Conservation (phyloP, 2,113 vertebrate species). For the Ochotona curzoniae region DNA sequence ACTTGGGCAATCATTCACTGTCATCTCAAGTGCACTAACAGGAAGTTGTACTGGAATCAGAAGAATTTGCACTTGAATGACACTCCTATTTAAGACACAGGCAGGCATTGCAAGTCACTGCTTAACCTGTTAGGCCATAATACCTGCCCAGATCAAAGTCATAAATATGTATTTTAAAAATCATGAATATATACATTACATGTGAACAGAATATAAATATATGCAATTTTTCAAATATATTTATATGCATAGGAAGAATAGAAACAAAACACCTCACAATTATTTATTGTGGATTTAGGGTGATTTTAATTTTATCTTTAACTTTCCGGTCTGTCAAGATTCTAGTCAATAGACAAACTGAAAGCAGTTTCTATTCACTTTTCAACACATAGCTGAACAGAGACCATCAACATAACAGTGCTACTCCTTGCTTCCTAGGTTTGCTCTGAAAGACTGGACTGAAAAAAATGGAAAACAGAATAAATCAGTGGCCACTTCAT, state of each 20-base stretch:
- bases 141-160: not conserved
- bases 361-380: slow-evolving; percentile 23
- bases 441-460: not conserved
- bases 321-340: slow-evolving; percentile 28
- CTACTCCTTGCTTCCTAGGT: not conserved
- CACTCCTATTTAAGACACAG: too few species aligned
- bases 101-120: too few species aligned
- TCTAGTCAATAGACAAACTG: not conserved
- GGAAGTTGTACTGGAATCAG: too few species aligned
- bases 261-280: slow-evolving; percentile 25
- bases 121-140: too few species aligned
- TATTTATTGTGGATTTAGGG: not conserved
- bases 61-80: too few species aligned
- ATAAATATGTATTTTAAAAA: not conserved
- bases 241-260: not conserved
- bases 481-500: not conserved
- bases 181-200: not conserved
- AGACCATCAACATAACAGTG: not conserved
- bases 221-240: slow-evolving; percentile 10
- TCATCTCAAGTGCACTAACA: too few species aligned
- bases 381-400: not conserved
- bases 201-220: slow-evolving; percentile 1
- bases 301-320: not conserved
- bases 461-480: not conserved
- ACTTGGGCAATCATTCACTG: too few species aligned